A percentile compares a stretch with the other conserved stretches of the same genome.
phyloP scores from a whole-genome alignment of 2,888 invertebrate genomes.

The Frankliniella intonsa region DNA sequence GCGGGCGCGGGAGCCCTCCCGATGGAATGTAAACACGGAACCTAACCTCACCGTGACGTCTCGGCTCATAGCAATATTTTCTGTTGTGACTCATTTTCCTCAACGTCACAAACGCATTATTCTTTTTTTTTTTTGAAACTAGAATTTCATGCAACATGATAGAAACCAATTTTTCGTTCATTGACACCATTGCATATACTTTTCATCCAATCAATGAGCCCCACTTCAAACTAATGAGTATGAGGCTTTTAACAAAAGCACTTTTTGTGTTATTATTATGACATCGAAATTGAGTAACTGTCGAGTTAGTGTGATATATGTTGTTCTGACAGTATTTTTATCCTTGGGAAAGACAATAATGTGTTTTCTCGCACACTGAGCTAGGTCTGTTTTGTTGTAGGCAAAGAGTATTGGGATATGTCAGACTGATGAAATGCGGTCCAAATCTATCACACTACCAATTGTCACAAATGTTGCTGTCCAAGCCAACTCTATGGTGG shows the following conservation, averaged over 20 bases:
- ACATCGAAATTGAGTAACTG: neutral
- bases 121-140: too few species aligned
- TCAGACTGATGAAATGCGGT: neutral
- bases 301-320: neutral
- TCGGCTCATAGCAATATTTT: too few species aligned
- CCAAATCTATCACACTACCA: neutral
- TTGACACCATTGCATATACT: too few species aligned
- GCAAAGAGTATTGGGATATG: slow-evolving; percentile 13
- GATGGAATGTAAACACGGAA: slow-evolving; percentile 15
- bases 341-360: neutral
- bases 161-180: too few species aligned
- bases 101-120: too few species aligned
- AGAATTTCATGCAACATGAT: too few species aligned
- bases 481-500: neutral
- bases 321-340: neutral
- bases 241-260: neutral
- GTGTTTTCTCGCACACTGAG: neutral
- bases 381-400: neutral
- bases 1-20: neutral
- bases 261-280: neutral
- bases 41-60: neutral
- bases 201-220: neutral
- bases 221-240: neutral
- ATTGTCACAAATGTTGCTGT: neutral
- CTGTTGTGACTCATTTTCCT: too few species aligned